These are phyloP conservation scores for Actinemys pallida DNA, from an alignment of 2,113 vertebrate species.

Conservation along the genomic window DNA sequence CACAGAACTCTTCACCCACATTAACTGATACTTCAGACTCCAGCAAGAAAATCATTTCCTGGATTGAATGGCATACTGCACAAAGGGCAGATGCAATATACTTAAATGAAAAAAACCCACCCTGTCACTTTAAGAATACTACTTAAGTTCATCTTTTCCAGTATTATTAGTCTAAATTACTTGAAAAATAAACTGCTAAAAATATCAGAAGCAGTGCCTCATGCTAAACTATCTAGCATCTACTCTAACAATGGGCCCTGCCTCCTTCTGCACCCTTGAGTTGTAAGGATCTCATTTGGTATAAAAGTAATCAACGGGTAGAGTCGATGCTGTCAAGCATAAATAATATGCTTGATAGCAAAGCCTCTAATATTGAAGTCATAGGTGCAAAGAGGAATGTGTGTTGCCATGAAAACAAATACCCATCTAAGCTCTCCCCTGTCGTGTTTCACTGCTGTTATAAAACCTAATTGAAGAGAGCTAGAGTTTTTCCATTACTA, in stretches of 20 bases:
- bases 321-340: background rate
- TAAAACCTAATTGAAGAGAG: background rate
- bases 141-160: background rate
- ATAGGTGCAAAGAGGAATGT: background rate
- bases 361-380: conserved; percentile 28
- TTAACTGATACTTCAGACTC: conserved; percentile 52
- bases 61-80: background rate
- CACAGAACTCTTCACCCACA: background rate
- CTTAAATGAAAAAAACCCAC: conserved; percentile 7
- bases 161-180: conserved; percentile 13
- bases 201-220: background rate
- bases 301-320: conserved; percentile 18
- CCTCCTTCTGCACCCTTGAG: background rate
- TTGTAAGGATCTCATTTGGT: conserved; percentile 1
- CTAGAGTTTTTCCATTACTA: background rate
- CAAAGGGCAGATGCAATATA: background rate
- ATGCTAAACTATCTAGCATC: background rate
- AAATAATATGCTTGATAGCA: conserved; percentile 2
- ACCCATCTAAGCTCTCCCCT: background rate
- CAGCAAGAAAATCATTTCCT: conserved; percentile 40
- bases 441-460: background rate
- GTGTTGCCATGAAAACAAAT: conserved; percentile 32
- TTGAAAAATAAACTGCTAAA: conserved; percentile 14
- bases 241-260: background rate
- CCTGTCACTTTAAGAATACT: background rate